Evolutionary conservation across 2,113 vertebrate species (phyloP), one percentile per base, ranked within the genome.

Genomic region (Hippolais icterina): DNA sequence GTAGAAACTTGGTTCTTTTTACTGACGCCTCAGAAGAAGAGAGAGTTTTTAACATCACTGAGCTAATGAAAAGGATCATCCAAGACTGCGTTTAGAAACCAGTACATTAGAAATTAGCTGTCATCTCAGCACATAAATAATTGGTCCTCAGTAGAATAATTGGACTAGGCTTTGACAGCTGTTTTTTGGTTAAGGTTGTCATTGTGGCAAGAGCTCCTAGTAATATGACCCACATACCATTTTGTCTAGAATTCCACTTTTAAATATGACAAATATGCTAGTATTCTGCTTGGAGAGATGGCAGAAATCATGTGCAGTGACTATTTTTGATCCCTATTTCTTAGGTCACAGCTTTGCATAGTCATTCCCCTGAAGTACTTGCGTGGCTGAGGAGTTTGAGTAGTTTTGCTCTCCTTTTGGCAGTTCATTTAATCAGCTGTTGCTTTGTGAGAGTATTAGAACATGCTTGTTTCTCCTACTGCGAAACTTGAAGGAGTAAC

Each of bases 211-310:
- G 84, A 50, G 12, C 37, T 93, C 27, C 54, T 87, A 39, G 53
- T 63, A 88, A 16, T 78, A 76, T 64, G 86, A 92, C 72, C 85
- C 64, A 68, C 49, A 60, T 66, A 83, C 18, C 20, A 49, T 91
- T 93, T 94, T 88, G 53, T 83, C 72, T 92, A 75, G 69, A 86
- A 88, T 76, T 84, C 27, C 12, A 23, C 78, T 91, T 89, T 37
- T 79, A 84, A 80, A 23, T 71, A 27, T 52, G 64, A 66, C 0
- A 0, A 52, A 53, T 50, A 65, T 9, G 7, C 59, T 86, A 56
- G 42, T 81, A 23, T 83, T 88, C 52, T 89, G 6, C 69, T 83
- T 75, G 60, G 39, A 89, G 33, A 83, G 27, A 49, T n/a, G 50
- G 22, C 56, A 94, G 83, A 86, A 78, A 60, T 68, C 27, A 15